Conservation (phyloP, 64 coral and sea anemone species). For the Montipora foliosa region DNA sequence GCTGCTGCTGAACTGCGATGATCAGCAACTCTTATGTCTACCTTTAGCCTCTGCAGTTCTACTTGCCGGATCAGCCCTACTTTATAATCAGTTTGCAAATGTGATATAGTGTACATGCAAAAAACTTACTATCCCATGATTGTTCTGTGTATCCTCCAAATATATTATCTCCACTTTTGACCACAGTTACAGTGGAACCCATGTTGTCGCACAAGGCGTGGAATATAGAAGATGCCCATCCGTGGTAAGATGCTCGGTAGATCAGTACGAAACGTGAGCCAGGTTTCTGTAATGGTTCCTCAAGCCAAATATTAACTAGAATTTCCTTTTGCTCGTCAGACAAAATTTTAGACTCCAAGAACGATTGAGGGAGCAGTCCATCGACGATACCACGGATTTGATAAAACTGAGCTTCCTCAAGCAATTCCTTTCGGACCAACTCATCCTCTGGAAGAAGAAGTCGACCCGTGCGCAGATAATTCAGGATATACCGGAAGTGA, state of each 20-base stretch:
- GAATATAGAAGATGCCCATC: neutral
- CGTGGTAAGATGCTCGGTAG: neutral
- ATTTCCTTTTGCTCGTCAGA: neutral
- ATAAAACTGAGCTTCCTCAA: slow-evolving; percentile 34
- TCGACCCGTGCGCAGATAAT: slow-evolving; percentile 32
- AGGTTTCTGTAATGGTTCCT: neutral
- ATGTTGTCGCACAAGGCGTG: slow-evolving; percentile 41
- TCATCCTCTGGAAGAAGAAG: slow-evolving; percentile 4
- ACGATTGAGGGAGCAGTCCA: neutral
- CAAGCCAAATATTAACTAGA: neutral
- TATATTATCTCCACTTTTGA: slow-evolving; percentile 59
- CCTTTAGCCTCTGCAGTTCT: too few relatives aligned
- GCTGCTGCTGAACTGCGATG: too few relatives aligned
- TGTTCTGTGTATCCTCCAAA: slow-evolving; percentile 68
- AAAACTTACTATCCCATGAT: neutral
- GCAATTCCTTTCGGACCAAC: neutral
- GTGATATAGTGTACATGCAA: too few relatives aligned
- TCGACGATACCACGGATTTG: slow-evolving; percentile 30
- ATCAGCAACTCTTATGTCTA: too few relatives aligned
- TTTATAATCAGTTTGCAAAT: too few relatives aligned
- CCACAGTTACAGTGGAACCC: slow-evolving; percentile 60
- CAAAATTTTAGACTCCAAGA: neutral
- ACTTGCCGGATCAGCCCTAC: too few relatives aligned
- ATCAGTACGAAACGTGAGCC: neutral
- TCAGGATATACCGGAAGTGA: slow-evolving; percentile 56